Evolutionary conservation across 2,888 invertebrate species (phyloP).

Genomic region (Subacronicta megacephala): DNA sequence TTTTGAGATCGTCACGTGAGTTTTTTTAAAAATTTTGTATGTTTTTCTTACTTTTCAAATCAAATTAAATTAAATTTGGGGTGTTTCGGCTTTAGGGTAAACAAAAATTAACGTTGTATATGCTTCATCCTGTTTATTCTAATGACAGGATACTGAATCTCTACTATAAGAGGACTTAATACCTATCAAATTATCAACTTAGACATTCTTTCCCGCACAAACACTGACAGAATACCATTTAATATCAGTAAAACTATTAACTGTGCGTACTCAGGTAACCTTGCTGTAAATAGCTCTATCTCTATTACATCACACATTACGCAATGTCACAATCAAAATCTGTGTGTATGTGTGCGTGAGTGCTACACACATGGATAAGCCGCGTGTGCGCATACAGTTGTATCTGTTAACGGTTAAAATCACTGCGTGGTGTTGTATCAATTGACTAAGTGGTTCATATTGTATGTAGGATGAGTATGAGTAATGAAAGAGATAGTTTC

Average conservation of each 20-base stretch:
- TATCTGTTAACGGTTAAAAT: slow-evolving; percentile 13
- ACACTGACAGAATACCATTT: slow-evolving; percentile 12
- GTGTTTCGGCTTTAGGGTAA: too few relatives aligned
- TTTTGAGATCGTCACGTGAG: too few relatives aligned
- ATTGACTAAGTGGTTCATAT: slow-evolving; percentile 9
- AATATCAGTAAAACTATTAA: slow-evolving; percentile 32
- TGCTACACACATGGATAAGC: slow-evolving; percentile 5
- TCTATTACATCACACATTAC: slow-evolving; percentile 62
- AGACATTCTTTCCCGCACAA: slow-evolving; percentile 17
- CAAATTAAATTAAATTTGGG: too few relatives aligned
- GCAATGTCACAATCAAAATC: slow-evolving; percentile 59
- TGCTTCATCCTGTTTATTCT: too few relatives aligned
- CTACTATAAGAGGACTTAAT: too few relatives aligned
- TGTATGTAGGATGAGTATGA: neutral
- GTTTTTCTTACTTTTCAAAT: too few relatives aligned
- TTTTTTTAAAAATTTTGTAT: too few relatives aligned
- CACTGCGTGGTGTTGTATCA: slow-evolving; percentile 6
- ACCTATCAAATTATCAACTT: neutral
- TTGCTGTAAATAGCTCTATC: slow-evolving; percentile 54
- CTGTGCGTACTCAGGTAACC: slow-evolving; percentile 39
- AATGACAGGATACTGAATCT: too few relatives aligned
- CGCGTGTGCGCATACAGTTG: slow-evolving; percentile 36
- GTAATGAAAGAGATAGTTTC: neutral
- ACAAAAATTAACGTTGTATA: too few relatives aligned
- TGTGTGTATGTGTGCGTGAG: slow-evolving; percentile 21